Conservation (phyloP, 1,140 invertebrate genomes). For the Drosophila seguyi region DNA sequence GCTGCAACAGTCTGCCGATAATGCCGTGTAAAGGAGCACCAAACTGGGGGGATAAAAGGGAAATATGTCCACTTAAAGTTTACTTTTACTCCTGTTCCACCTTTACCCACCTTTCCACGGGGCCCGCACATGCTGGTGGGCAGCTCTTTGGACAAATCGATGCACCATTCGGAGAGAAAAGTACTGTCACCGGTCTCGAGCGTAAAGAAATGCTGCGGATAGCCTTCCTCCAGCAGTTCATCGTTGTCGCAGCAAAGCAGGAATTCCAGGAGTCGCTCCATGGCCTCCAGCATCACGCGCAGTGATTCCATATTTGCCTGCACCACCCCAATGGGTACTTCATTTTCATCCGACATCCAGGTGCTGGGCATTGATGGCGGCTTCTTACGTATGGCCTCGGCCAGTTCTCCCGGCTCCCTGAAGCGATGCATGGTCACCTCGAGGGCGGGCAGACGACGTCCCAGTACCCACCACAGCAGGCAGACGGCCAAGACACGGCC, state of each 20-base stretch:
- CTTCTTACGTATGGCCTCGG: neutral
- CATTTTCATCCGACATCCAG: neutral
- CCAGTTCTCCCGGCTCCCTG: constrained; percentile 15
- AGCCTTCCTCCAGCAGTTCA: constrained; percentile 1
- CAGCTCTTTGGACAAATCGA: neutral
- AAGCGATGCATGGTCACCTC: constrained; percentile 35
- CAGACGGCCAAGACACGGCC: constrained; percentile 28
- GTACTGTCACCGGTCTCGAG: neutral
- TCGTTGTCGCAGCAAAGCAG: constrained; percentile 7
- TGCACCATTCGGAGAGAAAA: neutral
- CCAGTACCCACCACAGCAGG: constrained; percentile 15
- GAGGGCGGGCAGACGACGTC: neutral
- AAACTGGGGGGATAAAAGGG: neutral
- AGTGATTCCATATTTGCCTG: neutral
- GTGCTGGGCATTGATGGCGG: neutral
- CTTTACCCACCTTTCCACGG: neutral
- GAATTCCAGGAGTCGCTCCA: neutral
- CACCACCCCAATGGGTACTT: accelerated
- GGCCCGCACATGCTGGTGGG: neutral
- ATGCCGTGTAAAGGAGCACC: neutral
- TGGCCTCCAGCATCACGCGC: neutral
- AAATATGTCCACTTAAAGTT: neutral
- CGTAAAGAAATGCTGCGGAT: constrained; percentile 24
- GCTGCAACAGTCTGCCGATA: neutral
- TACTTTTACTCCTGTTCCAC: too few relatives aligned